Evolutionary conservation across 1,140 invertebrate genomes (phyloP), one percentile per base, ranked within the genome.

Genomic region (Whitmania pigra): DNA sequence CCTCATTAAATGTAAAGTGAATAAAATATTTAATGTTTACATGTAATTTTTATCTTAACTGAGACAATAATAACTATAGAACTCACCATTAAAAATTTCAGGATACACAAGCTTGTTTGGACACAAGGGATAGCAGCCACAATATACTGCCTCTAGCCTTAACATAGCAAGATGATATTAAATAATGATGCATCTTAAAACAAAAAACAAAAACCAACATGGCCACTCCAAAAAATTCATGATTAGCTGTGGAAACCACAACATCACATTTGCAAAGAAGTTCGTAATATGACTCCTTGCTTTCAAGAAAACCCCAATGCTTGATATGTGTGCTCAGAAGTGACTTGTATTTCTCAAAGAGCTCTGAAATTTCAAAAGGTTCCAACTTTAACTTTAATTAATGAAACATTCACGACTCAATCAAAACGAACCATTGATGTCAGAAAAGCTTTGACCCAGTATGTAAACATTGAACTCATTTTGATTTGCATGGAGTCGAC

Each of bases 141-240:
- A 84, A 74, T 84, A 85, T 11, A 84, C 84, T n/a, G 87, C 87
- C 81, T 90, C 89, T 67, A 89, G 77, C 85, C 86, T 87, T 75
- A 53, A 81, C 81, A 70, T 73, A 74, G 75, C 76, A 68, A 72
- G 7, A 15, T 18, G 22, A 71, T 22, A 63, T 22, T 22, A 29
- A 22, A n/a, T 60, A 36, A 60, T 67, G 22, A 25, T 29, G 27
- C 1, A 29, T 22, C 22, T 63, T 9, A 20, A 25, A 25, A 31
- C n/a, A 63, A 53, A 31, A 53, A 36, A 60, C 15, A 27, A 29
- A 75, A 67, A 80, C 83, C 82, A 82, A 86, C 86, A 89, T 88
- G 25, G 88, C 83, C 31, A 90, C 88, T 60, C 89, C 89, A 80
- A 88, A 89, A 79, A 89, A 90, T 79, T 90, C 89, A 81, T 90